These are phyloP conservation scores for Brenthis ino DNA, from an alignment of 2,888 invertebrate species.

Conservation along the genomic window DNA sequence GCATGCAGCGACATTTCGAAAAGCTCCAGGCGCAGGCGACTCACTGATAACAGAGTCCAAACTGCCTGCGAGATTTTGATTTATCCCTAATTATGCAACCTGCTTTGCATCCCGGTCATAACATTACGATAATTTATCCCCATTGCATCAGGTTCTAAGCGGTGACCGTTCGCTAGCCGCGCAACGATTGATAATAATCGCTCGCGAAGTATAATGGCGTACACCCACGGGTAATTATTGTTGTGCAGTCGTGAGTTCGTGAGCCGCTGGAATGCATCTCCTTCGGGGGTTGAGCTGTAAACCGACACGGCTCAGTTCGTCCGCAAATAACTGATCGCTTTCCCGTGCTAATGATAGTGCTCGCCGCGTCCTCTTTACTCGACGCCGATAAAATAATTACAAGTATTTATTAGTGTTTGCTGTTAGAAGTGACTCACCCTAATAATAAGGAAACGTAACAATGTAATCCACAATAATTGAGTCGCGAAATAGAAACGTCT, in stretches of 20 bases:
- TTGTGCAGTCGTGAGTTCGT: slow-evolving; percentile 82
- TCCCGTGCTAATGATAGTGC: slow-evolving; percentile 79
- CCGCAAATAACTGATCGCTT: slow-evolving; percentile 80
- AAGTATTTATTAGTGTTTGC: slow-evolving; percentile 67
- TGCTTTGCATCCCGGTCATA: slow-evolving; percentile 81
- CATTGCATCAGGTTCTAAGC: slow-evolving; percentile 78
- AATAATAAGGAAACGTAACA: slow-evolving; percentile 28
- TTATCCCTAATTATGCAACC: slow-evolving; percentile 50
- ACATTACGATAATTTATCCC: slow-evolving; percentile 80
- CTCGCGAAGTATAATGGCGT: slow-evolving; percentile 82
- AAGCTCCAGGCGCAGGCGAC: slow-evolving; percentile 16
- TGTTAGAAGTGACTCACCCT: slow-evolving; percentile 15
- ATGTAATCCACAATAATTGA: slow-evolving; percentile 44
- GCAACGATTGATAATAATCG: slow-evolving; percentile 82
- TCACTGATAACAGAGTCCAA: slow-evolving; percentile 12
- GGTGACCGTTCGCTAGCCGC: slow-evolving; percentile 77
- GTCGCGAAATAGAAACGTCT: slow-evolving; percentile 7
- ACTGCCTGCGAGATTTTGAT: slow-evolving; percentile 28
- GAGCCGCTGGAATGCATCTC: slow-evolving; percentile 81
- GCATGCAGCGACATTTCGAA: slow-evolving; percentile 2
- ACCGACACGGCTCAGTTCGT: slow-evolving; percentile 70
- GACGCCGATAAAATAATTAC: slow-evolving; percentile 78
- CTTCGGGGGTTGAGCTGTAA: slow-evolving; percentile 82
- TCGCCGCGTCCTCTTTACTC: slow-evolving; percentile 70
- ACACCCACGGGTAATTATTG: slow-evolving; percentile 83